Conservation (phyloP, 2,888 invertebrate species). For the Leptura quadrifasciata region DNA sequence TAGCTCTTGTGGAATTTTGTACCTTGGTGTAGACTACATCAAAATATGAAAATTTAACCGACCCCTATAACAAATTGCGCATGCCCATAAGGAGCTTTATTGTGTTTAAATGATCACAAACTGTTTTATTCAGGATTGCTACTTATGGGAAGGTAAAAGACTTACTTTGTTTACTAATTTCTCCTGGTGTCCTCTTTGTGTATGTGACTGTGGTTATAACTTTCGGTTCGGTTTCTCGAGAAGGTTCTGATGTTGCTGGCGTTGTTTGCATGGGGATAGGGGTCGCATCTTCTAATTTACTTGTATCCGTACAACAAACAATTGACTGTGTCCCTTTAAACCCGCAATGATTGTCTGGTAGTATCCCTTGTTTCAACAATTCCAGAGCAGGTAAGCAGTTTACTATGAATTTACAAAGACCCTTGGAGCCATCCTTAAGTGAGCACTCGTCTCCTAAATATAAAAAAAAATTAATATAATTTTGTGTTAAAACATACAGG, state of each 20-base stretch:
- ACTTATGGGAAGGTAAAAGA: neutral
- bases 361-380: slow-evolving; percentile 54
- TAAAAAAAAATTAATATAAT: neutral
- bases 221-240: neutral
- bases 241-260: neutral
- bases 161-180: slow-evolving; percentile 57
- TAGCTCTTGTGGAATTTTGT: no score
- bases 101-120: neutral
- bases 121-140: no score
- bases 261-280: neutral
- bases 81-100: no score
- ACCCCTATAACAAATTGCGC: no score
- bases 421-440: slow-evolving; percentile 41
- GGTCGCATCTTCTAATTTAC: neutral
- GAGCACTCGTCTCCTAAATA: slow-evolving; percentile 30
- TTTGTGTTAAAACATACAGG: neutral
- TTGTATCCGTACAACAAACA: slow-evolving; percentile 61
- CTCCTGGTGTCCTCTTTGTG: slow-evolving; percentile 45
- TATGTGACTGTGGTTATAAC: neutral
- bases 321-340: slow-evolving; percentile 62
- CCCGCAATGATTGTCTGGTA: slow-evolving; percentile 61
- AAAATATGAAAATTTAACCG: no score
- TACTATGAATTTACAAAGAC: slow-evolving; percentile 59
- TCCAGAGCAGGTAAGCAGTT: slow-evolving; percentile 61
- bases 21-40: no score